Percentiles rank a stretch among this genome's conserved stretches.
Evolutionary conservation across 2,113 vertebrate species (phyloP).

Genomic region (Phoxinus phoxinus): DNA sequence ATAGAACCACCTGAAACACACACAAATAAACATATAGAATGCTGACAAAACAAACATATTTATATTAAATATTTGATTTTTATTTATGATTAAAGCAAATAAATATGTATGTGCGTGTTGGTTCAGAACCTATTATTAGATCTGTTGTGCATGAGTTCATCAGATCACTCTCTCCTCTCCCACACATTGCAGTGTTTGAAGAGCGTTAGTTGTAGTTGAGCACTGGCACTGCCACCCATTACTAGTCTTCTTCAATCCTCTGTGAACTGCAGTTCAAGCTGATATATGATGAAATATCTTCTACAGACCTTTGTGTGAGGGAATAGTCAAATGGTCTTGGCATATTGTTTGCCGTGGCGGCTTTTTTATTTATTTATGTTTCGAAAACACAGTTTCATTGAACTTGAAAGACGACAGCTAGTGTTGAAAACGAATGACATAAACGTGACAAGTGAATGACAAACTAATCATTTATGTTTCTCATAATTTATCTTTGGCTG

Average conservation of each 20-base stretch:
- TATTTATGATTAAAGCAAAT: too few species aligned
- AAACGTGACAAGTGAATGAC: not conserved
- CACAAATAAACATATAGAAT: too few species aligned
- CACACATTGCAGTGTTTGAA: conserved; percentile 15
- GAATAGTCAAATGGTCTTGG: not conserved
- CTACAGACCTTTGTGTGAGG: conserved; percentile 21
- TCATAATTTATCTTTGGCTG: not conserved
- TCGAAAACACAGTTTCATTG: not conserved
- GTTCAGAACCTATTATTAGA: conserved; percentile 6
- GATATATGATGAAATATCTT: conserved; percentile 23
- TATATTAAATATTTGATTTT: too few species aligned
- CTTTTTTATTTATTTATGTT: not conserved
- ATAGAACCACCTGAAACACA: too few species aligned
- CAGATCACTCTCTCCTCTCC: conserved; percentile 7
- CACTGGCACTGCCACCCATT: conserved; percentile 5
- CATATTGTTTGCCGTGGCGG: not conserved
- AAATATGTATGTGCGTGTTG: not conserved
- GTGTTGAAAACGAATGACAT: not conserved
- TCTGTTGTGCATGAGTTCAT: conserved; percentile 8
- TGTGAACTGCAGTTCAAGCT: conserved; percentile 17
- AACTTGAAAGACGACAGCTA: conserved; percentile 1
- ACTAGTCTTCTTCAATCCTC: conserved; percentile 15
- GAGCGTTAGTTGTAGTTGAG: conserved; percentile 12
- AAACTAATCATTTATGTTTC: not conserved
- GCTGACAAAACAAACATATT: too few species aligned